Percentiles rank a stretch among this genome's conserved stretches.
These are phyloP conservation scores for Phallusia fumigata DNA, from an alignment of 23 tunicate genomes.

Conservation along the genomic window DNA sequence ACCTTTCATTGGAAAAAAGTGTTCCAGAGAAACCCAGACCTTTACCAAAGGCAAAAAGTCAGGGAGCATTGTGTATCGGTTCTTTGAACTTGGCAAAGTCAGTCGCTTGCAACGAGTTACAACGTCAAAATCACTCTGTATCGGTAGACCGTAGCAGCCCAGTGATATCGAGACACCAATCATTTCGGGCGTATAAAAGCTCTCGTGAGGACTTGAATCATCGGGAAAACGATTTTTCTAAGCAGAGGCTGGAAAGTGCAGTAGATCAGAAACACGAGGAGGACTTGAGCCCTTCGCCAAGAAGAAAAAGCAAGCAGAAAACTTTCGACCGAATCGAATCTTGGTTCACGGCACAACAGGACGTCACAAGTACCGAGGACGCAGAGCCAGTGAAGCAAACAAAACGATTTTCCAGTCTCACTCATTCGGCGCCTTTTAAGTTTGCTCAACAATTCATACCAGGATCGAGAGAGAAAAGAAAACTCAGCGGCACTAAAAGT, in stretches of 20 bases:
- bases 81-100: not conserved
- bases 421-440: constrained; percentile 10
- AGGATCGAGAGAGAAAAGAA: constrained; percentile 23
- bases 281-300: not conserved
- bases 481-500: constrained; percentile 17
- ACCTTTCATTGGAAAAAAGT: not conserved
- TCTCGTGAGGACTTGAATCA: not conserved
- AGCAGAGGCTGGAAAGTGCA: not conserved
- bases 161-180: constrained; percentile 1
- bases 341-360: constrained; percentile 6
- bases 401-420: not conserved
- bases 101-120: not conserved
- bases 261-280: not conserved
- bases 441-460: constrained; percentile 5
- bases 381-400: not conserved
- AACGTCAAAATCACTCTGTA: not conserved
- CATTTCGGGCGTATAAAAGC: constrained; percentile 2
- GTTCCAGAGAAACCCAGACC: not conserved
- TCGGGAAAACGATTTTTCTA: not conserved
- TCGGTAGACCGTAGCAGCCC: constrained; percentile 9
- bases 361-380: not conserved
- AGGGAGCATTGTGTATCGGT: not conserved
- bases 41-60: not conserved
- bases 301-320: constrained; percentile 6
- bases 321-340: constrained; percentile 9